Conservation (phyloP, 2,797 vertebrate species). For the Sebastes miniatus region DNA sequence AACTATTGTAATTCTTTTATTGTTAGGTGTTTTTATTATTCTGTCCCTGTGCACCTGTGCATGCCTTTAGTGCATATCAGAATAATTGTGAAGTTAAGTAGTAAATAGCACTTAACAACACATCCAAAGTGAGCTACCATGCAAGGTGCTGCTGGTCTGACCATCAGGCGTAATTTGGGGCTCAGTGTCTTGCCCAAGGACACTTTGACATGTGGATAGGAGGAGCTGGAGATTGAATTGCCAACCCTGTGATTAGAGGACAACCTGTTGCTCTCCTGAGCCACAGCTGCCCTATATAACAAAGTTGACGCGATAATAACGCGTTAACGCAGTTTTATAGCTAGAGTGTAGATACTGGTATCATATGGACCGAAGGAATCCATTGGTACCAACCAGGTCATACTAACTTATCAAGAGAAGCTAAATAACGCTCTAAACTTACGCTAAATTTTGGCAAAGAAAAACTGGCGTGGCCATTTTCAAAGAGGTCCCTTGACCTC, state of each 20-base stretch:
- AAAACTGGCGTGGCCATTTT: too few species aligned
- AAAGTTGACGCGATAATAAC: too few species aligned
- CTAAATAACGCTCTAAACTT: too few species aligned
- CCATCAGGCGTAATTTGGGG: neutral
- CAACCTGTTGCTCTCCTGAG: neutral
- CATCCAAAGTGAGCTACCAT: neutral
- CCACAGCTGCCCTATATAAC: neutral
- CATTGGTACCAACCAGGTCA: too few species aligned
- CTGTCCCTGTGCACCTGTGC: neutral
- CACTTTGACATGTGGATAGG: neutral
- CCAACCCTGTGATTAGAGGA: neutral
- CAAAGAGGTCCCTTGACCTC: too few species aligned
- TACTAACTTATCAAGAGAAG: too few species aligned
- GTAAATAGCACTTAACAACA: neutral
- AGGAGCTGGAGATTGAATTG: too few species aligned
- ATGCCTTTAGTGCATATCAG: neutral
- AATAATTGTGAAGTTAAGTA: neutral
- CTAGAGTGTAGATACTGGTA: too few species aligned
- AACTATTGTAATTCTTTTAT: neutral
- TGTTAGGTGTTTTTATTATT: neutral
- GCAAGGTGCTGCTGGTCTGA: neutral
- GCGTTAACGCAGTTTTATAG: too few species aligned
- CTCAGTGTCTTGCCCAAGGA: neutral
- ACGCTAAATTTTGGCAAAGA: too few species aligned
- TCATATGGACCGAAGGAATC: too few species aligned